Evolutionary conservation across 2,888 invertebrate species (phyloP).

Genomic region (Hirtodrosophila cameraria): DNA sequence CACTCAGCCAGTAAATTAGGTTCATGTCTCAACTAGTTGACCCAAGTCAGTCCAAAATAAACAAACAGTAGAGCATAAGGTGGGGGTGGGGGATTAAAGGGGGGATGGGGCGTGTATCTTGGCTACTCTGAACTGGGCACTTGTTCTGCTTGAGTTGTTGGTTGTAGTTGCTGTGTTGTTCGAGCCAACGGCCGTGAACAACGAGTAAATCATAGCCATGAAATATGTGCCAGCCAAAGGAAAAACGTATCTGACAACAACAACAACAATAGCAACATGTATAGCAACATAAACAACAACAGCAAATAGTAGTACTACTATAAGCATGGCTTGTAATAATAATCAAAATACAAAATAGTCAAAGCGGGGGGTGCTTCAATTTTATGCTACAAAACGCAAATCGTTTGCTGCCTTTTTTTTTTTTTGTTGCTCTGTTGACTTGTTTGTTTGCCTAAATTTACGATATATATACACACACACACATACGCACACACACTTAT

Average conservation of each 20-base stretch:
- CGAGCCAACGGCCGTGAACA: slow-evolving; percentile 74
- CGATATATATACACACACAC: slow-evolving; percentile 44
- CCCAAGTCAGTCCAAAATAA: slow-evolving; percentile 69
- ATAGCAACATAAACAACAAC: slow-evolving; percentile 1
- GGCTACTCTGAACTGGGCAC: slow-evolving; percentile 53
- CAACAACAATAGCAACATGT: slow-evolving; percentile 17
- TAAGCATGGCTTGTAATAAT: slow-evolving; percentile 63
- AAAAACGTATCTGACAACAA: slow-evolving; percentile 44
- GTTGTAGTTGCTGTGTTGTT: slow-evolving; percentile 31
- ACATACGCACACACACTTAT: slow-evolving; percentile 20
- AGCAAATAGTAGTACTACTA: slow-evolving; percentile 1
- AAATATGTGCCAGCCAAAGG: slow-evolving; percentile 71
- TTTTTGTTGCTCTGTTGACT: slow-evolving; percentile 52
- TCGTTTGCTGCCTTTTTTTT: slow-evolving; percentile 55
- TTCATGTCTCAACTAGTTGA: slow-evolving; percentile 80
- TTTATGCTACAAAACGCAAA: slow-evolving; percentile 63
- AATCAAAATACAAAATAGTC: slow-evolving; percentile 71
- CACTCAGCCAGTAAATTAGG: slow-evolving; percentile 79
- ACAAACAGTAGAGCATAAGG: slow-evolving; percentile 53
- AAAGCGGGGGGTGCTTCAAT: slow-evolving; percentile 50
- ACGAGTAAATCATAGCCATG: slow-evolving; percentile 78
- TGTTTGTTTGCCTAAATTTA: slow-evolving; percentile 62
- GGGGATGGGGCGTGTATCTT: background rate
- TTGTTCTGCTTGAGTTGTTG: slow-evolving; percentile 75
- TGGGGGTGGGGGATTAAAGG: slow-evolving; percentile 2